These are phyloP conservation scores for Alethe castanea DNA, from an alignment of 2,113 vertebrate species.

Conservation along the genomic window DNA sequence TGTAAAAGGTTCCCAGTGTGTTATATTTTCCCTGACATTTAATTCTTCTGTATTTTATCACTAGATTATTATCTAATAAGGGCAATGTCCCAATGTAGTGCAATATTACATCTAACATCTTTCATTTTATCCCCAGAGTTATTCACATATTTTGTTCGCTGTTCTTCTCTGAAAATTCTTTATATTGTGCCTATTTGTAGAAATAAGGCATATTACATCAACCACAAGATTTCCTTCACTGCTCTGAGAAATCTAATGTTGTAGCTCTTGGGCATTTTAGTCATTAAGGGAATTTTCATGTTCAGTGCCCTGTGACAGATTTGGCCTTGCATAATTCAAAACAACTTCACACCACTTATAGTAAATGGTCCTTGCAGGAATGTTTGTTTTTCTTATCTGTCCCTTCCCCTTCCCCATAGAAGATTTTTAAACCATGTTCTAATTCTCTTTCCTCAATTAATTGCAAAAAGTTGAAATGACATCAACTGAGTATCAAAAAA, in stretches of 20 bases:
- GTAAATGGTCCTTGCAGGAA: not conserved
- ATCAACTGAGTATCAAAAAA: not conserved
- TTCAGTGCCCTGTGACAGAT: not conserved
- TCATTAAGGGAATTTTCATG: slow-evolving; percentile 18
- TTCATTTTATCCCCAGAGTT: not conserved
- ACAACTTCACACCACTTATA: not conserved
- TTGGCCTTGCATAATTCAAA: slow-evolving; percentile 17
- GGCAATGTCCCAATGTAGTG: not conserved
- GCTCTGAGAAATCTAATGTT: not conserved
- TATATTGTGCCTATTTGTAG: not conserved
- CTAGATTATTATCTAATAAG: not conserved
- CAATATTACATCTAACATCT: not conserved
- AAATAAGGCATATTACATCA: not conserved
- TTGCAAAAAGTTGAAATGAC: not conserved
- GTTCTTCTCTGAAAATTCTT: not conserved
- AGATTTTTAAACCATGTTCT: not conserved
- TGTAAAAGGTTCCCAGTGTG: not conserved
- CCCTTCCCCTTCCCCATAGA: not conserved
- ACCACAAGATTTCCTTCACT: not conserved
- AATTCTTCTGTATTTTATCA: not conserved
- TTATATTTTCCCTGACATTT: not conserved
- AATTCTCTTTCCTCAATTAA: not conserved
- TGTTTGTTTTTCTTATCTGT: not conserved
- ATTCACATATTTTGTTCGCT: not conserved
- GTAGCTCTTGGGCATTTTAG: not conserved